Conservation (phyloP, 2,113 vertebrate genomes). For the Calonectris borealis region DNA sequence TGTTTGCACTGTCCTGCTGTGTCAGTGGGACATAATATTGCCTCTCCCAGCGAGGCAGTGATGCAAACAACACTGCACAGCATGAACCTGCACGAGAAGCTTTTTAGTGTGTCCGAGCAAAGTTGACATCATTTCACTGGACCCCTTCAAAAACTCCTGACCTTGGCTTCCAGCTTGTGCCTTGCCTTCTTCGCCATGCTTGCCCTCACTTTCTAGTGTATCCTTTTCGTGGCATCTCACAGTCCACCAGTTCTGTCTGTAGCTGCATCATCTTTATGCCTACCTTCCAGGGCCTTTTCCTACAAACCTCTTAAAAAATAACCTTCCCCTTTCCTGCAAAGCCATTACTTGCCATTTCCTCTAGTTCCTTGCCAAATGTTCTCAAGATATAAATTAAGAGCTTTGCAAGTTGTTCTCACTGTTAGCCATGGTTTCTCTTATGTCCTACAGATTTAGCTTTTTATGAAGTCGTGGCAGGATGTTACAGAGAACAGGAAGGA, state of each 20-base stretch:
- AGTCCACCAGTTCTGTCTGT: not conserved
- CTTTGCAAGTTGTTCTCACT: not conserved
- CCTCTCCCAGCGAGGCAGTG: not conserved
- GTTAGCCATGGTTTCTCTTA: not conserved
- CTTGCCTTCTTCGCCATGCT: fast-evolving
- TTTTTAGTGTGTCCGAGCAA: not conserved
- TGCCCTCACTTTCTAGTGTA: not conserved
- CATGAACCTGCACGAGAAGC: not conserved
- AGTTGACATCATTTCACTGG: not conserved
- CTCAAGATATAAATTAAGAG: not conserved
- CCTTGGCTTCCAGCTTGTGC: not conserved
- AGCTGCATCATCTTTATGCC: not conserved
- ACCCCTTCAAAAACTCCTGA: not conserved
- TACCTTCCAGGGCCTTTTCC: not conserved
- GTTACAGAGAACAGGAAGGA: not conserved
- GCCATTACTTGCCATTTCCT: not conserved
- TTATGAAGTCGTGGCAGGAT: not conserved
- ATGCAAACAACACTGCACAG: not conserved
- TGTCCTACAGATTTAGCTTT: not conserved
- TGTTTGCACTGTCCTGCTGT: not conserved
- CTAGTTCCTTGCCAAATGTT: not conserved
- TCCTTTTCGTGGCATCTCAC: not conserved
- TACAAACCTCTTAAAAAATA: not conserved
- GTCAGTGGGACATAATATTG: not conserved
- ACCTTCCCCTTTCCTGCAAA: not conserved